Evolutionary conservation across 2,113 vertebrate species (phyloP).

Genomic region (Saguinus midas): DNA sequence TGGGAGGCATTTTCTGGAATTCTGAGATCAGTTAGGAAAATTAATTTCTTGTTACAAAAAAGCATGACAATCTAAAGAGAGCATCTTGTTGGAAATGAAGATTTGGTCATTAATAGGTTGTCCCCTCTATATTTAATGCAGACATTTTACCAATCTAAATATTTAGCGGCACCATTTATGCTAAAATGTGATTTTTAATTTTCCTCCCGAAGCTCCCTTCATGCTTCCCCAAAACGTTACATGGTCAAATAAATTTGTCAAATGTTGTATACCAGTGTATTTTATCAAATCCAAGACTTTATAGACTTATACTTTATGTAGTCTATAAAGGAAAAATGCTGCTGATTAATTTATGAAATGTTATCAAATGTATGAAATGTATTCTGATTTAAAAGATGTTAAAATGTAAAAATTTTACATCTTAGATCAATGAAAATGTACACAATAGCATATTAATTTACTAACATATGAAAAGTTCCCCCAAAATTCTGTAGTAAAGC

Average conservation of each 20-base stretch:
- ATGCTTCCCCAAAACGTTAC: background rate
- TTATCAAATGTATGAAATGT: background rate
- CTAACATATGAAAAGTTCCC: background rate
- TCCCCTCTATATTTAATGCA: background rate
- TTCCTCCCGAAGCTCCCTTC: background rate
- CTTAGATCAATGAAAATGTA: constrained; percentile 21
- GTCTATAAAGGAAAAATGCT: constrained; percentile 18
- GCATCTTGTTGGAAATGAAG: constrained; percentile 1
- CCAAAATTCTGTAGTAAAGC: background rate
- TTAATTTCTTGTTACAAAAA: constrained; percentile 11
- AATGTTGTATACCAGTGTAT: background rate
- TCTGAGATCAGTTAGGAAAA: background rate
- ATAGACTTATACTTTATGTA: background rate
- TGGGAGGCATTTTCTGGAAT: background rate
- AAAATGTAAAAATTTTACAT: constrained; percentile 25
- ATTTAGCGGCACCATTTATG: background rate
- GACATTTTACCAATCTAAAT: background rate
- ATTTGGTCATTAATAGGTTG: constrained; percentile 6
- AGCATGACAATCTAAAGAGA: background rate
- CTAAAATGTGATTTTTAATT: constrained; percentile 43
- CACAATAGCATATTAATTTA: background rate
- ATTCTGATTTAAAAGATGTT: constrained; percentile 47
- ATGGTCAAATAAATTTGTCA: background rate
- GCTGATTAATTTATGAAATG: background rate
- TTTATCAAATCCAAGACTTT: constrained; percentile 30